A percentile compares a stretch with the other conserved stretches of the same genome.
phyloP scores from a whole-genome alignment of 2,797 vertebrate species.

The Artibeus jamaicensis region DNA sequence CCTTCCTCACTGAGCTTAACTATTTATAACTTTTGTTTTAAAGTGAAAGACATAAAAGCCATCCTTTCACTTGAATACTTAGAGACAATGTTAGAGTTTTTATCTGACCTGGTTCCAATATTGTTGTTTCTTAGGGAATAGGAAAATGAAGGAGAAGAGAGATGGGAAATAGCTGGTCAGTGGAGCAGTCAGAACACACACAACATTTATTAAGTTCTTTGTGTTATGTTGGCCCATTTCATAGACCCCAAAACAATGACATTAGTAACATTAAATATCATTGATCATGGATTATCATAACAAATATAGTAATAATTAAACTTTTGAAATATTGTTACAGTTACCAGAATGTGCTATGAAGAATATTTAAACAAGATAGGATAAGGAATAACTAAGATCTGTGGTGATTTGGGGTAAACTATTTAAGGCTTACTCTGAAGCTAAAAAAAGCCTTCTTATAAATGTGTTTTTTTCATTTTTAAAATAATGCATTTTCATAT shows the following conservation, averaged over 20 bases:
- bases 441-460: no score
- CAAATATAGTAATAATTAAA: background rate
- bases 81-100: background rate
- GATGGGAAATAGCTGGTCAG: background rate
- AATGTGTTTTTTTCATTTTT: no score
- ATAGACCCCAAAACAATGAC: background rate
- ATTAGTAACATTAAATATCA: background rate
- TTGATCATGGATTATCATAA: background rate
- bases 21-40: background rate
- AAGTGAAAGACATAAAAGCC: background rate
- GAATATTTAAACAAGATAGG: background rate
- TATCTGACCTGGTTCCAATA: background rate
- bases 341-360: background rate
- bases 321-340: background rate
- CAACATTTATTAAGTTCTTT: background rate
- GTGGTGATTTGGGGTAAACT: no score
- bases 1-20: background rate
- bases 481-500: no score
- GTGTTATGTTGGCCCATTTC: background rate
- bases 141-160: background rate
- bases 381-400: no score
- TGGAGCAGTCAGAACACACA: background rate
- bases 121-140: background rate
- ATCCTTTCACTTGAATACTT: background rate
- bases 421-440: no score